Evolutionary conservation across 2,113 vertebrate species (phyloP).

Genomic region (Atractosteus spatula): DNA sequence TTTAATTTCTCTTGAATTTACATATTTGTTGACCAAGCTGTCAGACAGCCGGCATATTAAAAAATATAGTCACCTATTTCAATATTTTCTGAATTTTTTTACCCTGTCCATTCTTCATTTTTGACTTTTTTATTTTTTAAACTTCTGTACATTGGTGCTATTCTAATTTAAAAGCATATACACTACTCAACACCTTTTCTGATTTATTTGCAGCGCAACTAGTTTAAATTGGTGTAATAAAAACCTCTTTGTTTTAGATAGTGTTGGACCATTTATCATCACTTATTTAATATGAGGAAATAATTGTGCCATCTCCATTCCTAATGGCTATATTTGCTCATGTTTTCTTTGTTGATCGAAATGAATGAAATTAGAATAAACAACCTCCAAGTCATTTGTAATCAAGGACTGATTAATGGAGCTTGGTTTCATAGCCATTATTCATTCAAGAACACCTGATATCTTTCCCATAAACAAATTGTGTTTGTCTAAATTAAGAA

Average conservation of each 20-base stretch:
- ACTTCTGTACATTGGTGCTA: background rate
- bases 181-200: background rate
- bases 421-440: slow-evolving; percentile 89
- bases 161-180: slow-evolving; percentile 4
- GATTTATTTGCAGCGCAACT: slow-evolving; percentile 15
- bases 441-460: slow-evolving; percentile 99
- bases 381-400: slow-evolving; percentile 94
- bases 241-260: slow-evolving; percentile 81
- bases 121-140: background rate
- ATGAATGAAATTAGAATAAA: slow-evolving; percentile 99
- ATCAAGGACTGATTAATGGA: slow-evolving; percentile 99
- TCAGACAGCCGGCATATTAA: too few relatives aligned
- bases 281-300: slow-evolving; percentile 83
- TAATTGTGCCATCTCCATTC: slow-evolving; percentile 81
- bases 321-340: slow-evolving; percentile 77
- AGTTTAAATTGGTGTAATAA: slow-evolving; percentile 74
- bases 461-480: slow-evolving; percentile 99
- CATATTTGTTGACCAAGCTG: too few relatives aligned
- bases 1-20: background rate
- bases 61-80: too few relatives aligned
- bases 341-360: slow-evolving; percentile 98
- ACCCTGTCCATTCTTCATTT: background rate
- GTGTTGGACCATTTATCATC: slow-evolving; percentile 87
- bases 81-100: too few relatives aligned
- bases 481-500: slow-evolving; percentile 99